Evolutionary conservation across 1,140 invertebrate genomes (phyloP), one percentile per base, ranked within the genome.

Genomic region (Platorchestia sp.): DNA sequence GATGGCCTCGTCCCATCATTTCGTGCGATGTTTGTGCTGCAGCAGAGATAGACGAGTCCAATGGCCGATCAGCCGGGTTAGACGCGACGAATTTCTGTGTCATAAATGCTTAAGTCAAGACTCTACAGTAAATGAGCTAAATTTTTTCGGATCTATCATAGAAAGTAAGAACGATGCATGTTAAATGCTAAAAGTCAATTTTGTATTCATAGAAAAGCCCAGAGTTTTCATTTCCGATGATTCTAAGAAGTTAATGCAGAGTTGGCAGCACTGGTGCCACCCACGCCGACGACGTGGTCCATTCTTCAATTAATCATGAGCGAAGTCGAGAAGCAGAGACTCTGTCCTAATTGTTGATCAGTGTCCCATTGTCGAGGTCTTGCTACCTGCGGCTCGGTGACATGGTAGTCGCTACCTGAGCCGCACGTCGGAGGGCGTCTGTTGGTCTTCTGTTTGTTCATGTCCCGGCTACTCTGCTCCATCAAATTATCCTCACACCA

Each of bases 341-440:
- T 93, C 91, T 47, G 91, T 93, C 91, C 91, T 93, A 93, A 93
- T 93, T 93, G 45, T 47, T 47, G 91, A 93, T 93, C 43, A 93
- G 91, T n/a, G 91, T 45, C 41, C 91, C 91, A 47, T 93, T 93
- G 91, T 93, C 45, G 14, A 5, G 36, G 14, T 44, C 91, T 44
- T n/a, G 45, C 91, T 93, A 93, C 91, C 91, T 93, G 45, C 91
- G 6, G 91, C 91, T 47, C 40, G 91, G 45, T 93, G 91, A 45
- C 91, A 45, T 47, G 44, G 87, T 43, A 42, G 87, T 36, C 87
- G 87, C 87, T 90, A 90, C 87, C 87, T 90, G 87, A 10, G 87
- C 59, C 59, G 59, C 36, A 6, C 47, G 19, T 19, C 47, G 47
- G 19, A 7, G 47, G 47, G 47, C 19, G 47, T 51, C 59, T 75